Evolutionary conservation across 2,888 invertebrate species (phyloP).

Genomic region (Pheosia gnoma): DNA sequence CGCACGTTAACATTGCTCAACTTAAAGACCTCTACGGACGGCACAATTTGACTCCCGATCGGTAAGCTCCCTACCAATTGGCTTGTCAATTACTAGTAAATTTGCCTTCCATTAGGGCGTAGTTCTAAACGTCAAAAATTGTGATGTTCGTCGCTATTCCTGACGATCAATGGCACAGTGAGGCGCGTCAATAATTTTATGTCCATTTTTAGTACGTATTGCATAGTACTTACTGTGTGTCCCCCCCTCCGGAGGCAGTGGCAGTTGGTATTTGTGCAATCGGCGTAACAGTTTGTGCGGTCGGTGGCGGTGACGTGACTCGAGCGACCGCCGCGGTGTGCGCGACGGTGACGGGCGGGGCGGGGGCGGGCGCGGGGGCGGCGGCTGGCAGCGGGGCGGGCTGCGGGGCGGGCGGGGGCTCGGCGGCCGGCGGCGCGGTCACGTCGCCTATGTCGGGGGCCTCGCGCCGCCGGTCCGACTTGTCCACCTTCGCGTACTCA

Average conservation of each 20-base stretch:
- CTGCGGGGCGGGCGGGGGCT: conserved; percentile 21
- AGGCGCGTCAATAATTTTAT: background rate
- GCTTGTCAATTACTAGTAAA: too few species aligned
- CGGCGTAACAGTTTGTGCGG: conserved; percentile 15
- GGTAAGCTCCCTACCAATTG: too few species aligned
- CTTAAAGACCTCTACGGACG: too few species aligned
- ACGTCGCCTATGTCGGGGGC: conserved; percentile 77
- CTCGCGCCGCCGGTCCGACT: conserved; percentile 66
- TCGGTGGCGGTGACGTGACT: conserved; percentile 5
- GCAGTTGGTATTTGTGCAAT: conserved; percentile 12
- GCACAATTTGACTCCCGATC: too few species aligned
- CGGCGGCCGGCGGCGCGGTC: conserved; percentile 47
- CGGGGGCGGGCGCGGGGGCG: background rate
- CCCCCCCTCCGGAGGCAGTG: conserved; percentile 21
- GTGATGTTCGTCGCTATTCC: too few species aligned
- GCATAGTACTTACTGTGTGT: conserved; percentile 31
- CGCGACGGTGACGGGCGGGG: background rate
- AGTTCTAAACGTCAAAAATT: too few species aligned
- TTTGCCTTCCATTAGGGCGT: too few species aligned
- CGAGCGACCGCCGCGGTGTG: background rate
- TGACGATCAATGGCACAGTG: too few species aligned
- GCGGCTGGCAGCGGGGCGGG: conserved; percentile 39
- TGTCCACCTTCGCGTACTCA: conserved; percentile 78
- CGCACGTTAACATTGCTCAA: too few species aligned
- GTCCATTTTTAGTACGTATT: background rate